Evolutionary conservation across 30 jellyfish, hydroid and myxozoan genomes (phyloP), one percentile per base, ranked within the genome.

Genomic region (Hydra vulgaris): DNA sequence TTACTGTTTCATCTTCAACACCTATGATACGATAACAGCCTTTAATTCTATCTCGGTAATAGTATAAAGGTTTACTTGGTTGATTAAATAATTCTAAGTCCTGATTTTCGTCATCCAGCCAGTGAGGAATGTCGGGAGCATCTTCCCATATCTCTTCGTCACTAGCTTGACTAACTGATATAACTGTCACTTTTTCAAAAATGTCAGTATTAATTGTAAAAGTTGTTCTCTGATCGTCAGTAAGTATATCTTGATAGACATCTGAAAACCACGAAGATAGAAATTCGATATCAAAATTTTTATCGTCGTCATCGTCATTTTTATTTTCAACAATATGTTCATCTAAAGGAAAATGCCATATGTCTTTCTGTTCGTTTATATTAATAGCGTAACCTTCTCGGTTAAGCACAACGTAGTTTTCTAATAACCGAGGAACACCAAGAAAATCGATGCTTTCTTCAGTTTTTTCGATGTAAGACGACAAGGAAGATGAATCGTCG

Each of bases 1-100:
- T 87, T 16, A 94, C 99, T 8, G 99, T 88, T 76, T 94, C 99
- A 82, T 94, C 99, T 71, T 94, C 99, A 15, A 94, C 99, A 15
- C 99, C 96, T 15, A 94, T 84, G 16, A 94, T 94, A 8, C 99
- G 87, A 74, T 94, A 94, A 73, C 99, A 94, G 23, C 99, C 99
- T 75, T 94, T 94, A 72, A 94, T 87, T 40, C 99, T 89, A 83
- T 94, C 99, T 7, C 99, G 85, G 74, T 94, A 94, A 74, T 94
- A 94, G 86, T 94, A 94, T 21, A 94, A 83, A 0, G 99, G 99
- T 23, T 94, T 82, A 75, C 95, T 95, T 0, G 99, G 99, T 26
- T 87, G 95, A 52, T 74, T 84, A 79, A 94, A 94, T 27, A 94
- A 27, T 26, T 87, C 95, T 71, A 88, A 92, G 25, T 94, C 96